phyloP scores from a whole-genome alignment of 2,113 vertebrate genomes.

The Nothoprocta pentlandii region DNA sequence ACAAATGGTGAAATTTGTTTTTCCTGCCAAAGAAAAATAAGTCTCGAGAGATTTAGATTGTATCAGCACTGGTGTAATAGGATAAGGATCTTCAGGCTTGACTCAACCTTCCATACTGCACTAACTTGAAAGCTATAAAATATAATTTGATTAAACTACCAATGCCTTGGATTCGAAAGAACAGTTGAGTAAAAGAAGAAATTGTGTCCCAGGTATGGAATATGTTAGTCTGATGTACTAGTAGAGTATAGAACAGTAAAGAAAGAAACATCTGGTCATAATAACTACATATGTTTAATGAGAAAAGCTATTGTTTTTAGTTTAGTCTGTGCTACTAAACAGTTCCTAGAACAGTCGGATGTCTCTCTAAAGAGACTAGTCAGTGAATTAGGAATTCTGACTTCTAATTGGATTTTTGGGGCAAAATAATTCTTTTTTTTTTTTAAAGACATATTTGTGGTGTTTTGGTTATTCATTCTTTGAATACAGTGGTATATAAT shows the following conservation, averaged over 20 bases:
- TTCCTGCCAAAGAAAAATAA: conserved; percentile 56
- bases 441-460: conserved; percentile 14
- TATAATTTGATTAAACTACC: conserved; percentile 26
- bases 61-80: conserved; percentile 38
- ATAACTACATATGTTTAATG: not conserved
- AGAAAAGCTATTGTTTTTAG: not conserved
- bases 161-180: not conserved
- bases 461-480: conserved; percentile 61
- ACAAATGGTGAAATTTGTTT: conserved; percentile 58
- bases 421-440: not conserved
- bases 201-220: rapidly evolving
- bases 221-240: not conserved
- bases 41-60: conserved; percentile 42
- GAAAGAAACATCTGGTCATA: not conserved
- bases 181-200: not conserved
- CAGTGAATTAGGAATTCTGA: conserved; percentile 1
- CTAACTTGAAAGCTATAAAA: conserved; percentile 43
- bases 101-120: not conserved
- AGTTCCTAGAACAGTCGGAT: not conserved
- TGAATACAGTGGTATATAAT: conserved; percentile 56
- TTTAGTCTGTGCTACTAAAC: not conserved
- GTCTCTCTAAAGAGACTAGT: not conserved
- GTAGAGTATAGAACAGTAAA: not conserved
- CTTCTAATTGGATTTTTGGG: conserved; percentile 25
- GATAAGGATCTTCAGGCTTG: conserved; percentile 55